Evolutionary conservation across 1,140 invertebrate genomes (phyloP), one percentile per base, ranked within the genome.

Genomic region (Euglossa dilemma): DNA sequence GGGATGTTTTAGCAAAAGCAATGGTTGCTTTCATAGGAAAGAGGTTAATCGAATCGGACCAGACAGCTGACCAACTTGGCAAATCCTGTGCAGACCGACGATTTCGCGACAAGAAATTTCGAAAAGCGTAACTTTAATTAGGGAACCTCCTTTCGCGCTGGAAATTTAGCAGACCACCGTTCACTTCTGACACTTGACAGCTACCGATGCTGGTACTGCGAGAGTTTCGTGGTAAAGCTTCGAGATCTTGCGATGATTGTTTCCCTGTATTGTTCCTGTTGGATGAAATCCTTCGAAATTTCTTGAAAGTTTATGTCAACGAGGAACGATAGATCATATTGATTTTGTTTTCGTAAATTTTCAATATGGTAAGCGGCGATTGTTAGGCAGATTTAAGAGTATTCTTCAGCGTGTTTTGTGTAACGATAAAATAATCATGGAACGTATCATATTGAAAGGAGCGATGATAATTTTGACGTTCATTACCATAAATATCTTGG

Each of bases 61-160:
- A 43, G 61, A 50, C 67, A 70, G 64, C 57, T 70, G 54, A 79
- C 43, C 64, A 79, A 57, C 54, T 59, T 45, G 52, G 28, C 50
- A 69, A 47, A 57, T 47, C 47, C 45, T 66, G 61, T 76, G 25
- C 74, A 18, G 36, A 12, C 14, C 18, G 4, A 57, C 64, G 52
- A 47, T 70, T 70, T 14, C n/a, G 11, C 23, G 23, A n/a, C 76
- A 57, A 78, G 76, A 78, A 56, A 78, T 78, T 69, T 69, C 43
- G 20, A 47, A 67, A 69, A 56, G 64, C 23, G 20, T 20, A 63
- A 67, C 50, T 45, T 67, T 57, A 79, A 70, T 79, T 70, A 59
- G 66, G 43, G n/a, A 47, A 23, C 18, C 25, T 16, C 8, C n/a
- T 28, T 18, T 9, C 2, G 2, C 28, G 47, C 16, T 11, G 14